phyloP scores from a whole-genome alignment of 2,888 invertebrate genomes.

The Lissocephala sabroskyi region DNA sequence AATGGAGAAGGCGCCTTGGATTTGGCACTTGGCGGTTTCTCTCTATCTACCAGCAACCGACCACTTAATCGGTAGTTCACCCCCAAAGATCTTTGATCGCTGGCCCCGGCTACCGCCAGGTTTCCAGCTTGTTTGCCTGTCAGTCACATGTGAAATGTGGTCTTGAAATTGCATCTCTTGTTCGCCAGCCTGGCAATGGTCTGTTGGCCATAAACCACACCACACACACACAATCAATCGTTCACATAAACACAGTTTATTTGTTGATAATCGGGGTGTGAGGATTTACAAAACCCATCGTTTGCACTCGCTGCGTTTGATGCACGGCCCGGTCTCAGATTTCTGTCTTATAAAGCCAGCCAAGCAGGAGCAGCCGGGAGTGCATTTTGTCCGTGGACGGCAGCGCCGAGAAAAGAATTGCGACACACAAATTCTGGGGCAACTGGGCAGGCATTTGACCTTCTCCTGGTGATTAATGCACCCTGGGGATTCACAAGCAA shows the following conservation, averaged over 20 bases:
- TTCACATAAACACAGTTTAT: neutral
- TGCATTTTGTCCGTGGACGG: neutral
- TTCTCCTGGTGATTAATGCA: too few relatives aligned
- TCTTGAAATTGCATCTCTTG: conserved; percentile 32
- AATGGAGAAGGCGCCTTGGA: conserved; percentile 4
- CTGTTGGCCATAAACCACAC: too few relatives aligned
- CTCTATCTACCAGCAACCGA: too few relatives aligned
- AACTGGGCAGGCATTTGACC: conserved; percentile 14
- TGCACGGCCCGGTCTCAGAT: conserved; percentile 12
- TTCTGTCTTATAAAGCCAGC: conserved; percentile 15
- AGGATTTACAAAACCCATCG: conserved; percentile 22
- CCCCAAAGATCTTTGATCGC: conserved; percentile 24
- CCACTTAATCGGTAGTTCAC: conserved; percentile 45
- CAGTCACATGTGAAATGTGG: conserved; percentile 44
- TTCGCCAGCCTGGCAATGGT: neutral
- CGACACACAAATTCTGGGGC: conserved; percentile 15
- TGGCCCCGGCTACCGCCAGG: conserved; percentile 8
- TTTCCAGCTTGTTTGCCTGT: conserved; percentile 10
- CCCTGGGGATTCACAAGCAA: too few relatives aligned
- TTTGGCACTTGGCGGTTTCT: conserved; percentile 21
- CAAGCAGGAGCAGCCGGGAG: conserved; percentile 16
- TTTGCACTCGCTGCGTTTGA: conserved; percentile 9
- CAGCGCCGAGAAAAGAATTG: conserved; percentile 9
- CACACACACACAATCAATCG: too few relatives aligned
- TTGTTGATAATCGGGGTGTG: neutral